Percentiles rank a stretch among this genome's conserved stretches.
phyloP scores from a whole-genome alignment of 2,113 vertebrate species.

The Nansenia antarctica region DNA sequence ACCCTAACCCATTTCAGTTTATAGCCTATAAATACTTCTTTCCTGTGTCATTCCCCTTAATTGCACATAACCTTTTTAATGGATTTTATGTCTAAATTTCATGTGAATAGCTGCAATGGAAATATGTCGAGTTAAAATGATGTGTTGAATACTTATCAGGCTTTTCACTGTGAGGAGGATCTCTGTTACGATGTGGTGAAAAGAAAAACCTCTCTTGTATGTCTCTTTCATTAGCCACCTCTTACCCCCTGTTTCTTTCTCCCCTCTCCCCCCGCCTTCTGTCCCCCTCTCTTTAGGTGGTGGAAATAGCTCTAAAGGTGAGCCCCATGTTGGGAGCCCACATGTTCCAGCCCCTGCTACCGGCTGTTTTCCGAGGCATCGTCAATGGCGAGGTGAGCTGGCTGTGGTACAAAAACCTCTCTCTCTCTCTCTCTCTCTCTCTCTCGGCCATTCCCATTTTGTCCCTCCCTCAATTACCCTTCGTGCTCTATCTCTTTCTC shows the following conservation, averaged over 20 bases:
- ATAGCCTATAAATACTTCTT: too few species aligned
- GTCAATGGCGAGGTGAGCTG: conserved; percentile 91
- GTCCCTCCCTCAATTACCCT: conserved; percentile 13
- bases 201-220: too few species aligned
- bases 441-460: conserved; percentile 6
- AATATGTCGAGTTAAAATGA: too few species aligned
- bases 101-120: too few species aligned
- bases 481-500: background rate
- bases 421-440: background rate
- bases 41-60: too few species aligned
- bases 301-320: conserved; percentile 93
- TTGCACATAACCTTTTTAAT: too few species aligned
- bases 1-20: too few species aligned
- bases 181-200: too few species aligned
- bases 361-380: conserved; percentile 86
- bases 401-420: background rate
- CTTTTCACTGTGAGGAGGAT: too few species aligned
- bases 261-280: background rate
- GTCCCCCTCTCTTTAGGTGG: conserved; percentile 79
- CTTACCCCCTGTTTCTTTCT: background rate
- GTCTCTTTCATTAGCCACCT: too few species aligned
- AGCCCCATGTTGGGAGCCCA: conserved; percentile 87
- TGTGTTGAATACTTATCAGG: too few species aligned
- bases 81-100: too few species aligned
- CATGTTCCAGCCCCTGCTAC: conserved; percentile 91